These are phyloP conservation scores for Myrmophylax atrothorax DNA, from an alignment of 2,113 vertebrate genomes.

Conservation along the genomic window DNA sequence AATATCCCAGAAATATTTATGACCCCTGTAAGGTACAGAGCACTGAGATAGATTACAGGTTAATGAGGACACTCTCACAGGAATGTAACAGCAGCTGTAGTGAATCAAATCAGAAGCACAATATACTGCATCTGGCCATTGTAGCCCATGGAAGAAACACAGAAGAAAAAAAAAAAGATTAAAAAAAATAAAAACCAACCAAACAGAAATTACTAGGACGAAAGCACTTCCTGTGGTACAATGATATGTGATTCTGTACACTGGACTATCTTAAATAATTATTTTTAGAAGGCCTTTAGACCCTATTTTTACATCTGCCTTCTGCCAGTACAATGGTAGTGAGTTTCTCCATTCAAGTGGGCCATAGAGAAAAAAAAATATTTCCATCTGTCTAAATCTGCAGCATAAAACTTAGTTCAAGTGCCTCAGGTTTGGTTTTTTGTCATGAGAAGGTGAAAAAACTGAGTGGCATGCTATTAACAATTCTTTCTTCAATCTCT, in stretches of 20 bases:
- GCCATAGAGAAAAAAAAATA: not conserved
- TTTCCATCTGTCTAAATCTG: not conserved
- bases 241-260: not conserved
- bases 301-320: not conserved
- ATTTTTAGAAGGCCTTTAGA: not conserved
- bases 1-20: conserved; percentile 15
- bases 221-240: not conserved
- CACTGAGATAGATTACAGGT: not conserved
- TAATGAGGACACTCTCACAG: not conserved
- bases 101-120: not conserved
- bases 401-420: not conserved
- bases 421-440: not conserved
- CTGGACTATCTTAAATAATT: not conserved
- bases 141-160: not conserved
- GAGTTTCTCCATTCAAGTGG: not conserved
- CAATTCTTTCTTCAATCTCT: not conserved
- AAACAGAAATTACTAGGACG: not conserved
- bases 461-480: not conserved
- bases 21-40: not conserved
- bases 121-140: not conserved
- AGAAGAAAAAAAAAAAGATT: not conserved
- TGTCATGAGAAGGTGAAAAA: not conserved
- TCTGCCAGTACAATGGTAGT: not conserved
- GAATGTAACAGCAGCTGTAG: not conserved
- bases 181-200: not conserved